Conservation (phyloP, 2,797 vertebrate species). For the Ptychobarbus kaznakovi region DNA sequence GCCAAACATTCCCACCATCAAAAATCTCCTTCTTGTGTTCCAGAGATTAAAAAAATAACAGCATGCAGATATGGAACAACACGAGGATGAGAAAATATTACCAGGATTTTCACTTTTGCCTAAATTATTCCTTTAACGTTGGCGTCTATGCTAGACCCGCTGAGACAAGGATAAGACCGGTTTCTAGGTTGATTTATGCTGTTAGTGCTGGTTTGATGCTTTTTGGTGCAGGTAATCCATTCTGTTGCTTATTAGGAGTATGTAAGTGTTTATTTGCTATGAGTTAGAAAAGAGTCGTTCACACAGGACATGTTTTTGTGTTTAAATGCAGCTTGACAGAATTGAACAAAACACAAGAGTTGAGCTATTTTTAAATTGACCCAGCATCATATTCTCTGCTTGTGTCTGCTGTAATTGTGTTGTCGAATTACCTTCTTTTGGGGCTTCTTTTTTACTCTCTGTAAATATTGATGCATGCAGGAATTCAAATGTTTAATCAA, state of each 20-base stretch:
- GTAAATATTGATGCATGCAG: neutral
- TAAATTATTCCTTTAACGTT: neutral
- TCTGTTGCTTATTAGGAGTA: neutral
- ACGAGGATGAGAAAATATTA: neutral
- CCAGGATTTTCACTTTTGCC: neutral
- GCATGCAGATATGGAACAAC: neutral
- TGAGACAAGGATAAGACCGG: neutral
- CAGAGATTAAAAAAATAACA: neutral
- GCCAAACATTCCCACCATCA: neutral
- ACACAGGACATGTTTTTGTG: neutral
- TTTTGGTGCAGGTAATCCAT: neutral
- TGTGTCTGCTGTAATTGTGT: neutral
- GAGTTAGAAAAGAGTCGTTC: neutral
- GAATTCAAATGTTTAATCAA: neutral
- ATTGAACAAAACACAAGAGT: neutral
- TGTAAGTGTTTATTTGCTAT: neutral
- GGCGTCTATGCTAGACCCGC: neutral
- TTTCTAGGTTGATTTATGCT: neutral
- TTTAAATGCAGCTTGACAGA: neutral
- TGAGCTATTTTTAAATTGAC: neutral
- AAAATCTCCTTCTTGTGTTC: neutral
- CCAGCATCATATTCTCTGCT: neutral
- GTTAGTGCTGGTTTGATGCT: neutral
- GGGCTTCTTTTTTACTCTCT: neutral
- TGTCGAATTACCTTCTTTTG: neutral